A percentile compares a stretch with the other conserved stretches of the same genome.
phyloP scores from a whole-genome alignment of 2,113 vertebrate species.

The Anthoscopus minutus region DNA sequence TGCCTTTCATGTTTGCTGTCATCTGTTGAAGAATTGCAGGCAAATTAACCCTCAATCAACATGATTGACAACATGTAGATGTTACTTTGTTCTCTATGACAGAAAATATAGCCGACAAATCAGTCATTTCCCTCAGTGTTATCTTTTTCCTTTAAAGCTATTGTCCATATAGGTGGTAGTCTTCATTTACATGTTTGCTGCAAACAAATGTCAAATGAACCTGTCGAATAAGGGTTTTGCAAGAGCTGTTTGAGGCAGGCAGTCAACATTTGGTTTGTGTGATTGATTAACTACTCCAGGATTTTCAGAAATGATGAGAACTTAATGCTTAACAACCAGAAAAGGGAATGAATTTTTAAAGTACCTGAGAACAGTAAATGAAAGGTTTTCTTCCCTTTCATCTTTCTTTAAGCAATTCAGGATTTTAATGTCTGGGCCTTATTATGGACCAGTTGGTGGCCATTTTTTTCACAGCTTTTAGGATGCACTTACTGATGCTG shows the following conservation, averaged over 20 bases:
- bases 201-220: neutral
- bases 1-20: neutral
- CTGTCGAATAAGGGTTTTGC: neutral
- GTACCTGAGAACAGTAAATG: neutral
- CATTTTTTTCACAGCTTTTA: neutral
- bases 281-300: neutral
- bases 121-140: neutral
- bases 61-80: neutral
- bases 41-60: neutral
- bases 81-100: neutral
- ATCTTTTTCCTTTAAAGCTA: neutral
- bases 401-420: neutral
- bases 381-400: neutral
- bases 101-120: neutral
- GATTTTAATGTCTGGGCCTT: neutral
- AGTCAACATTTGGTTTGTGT: neutral
- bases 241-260: neutral
- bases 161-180: neutral
- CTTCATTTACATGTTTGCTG: neutral
- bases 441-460: neutral
- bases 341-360: neutral
- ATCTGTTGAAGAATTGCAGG: neutral
- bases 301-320: neutral
- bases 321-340: neutral
- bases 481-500: neutral